phyloP scores from a whole-genome alignment of 2,797 vertebrate genomes.

The Poecilia velifera region DNA sequence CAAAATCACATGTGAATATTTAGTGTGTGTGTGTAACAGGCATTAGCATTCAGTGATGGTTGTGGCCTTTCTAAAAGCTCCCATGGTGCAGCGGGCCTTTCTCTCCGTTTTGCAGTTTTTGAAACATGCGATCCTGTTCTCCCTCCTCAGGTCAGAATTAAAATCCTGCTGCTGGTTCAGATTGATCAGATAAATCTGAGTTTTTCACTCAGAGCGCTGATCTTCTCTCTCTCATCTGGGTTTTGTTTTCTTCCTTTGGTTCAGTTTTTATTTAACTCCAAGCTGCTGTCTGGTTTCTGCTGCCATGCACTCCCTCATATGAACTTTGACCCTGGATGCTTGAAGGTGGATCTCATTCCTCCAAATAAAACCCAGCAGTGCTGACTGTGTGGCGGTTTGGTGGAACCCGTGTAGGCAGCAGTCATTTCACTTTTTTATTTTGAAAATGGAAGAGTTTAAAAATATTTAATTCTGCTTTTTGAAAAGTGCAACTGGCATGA shows the following conservation, averaged over 20 bases:
- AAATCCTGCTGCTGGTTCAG: slow-evolving; percentile 70
- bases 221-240: slow-evolving; percentile 29
- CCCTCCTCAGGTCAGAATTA: slow-evolving; percentile 69
- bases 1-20: slow-evolving; percentile 16
- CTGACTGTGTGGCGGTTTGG: neutral
- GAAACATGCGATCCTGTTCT: slow-evolving; percentile 47
- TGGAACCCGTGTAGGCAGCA: neutral
- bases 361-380: neutral
- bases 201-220: slow-evolving; percentile 55
- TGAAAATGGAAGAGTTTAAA: neutral
- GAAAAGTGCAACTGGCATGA: neutral
- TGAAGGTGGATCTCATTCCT: neutral
- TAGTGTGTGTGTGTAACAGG: slow-evolving; percentile 37
- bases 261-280: slow-evolving; percentile 1
- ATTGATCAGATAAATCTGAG: slow-evolving; percentile 77
- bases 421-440: neutral
- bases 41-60: slow-evolving; percentile 69
- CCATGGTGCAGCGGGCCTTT: slow-evolving; percentile 37
- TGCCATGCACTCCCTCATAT: neutral
- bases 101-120: slow-evolving; percentile 20
- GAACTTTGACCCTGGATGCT: neutral
- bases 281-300: slow-evolving; percentile 2
- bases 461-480: slow-evolving; percentile 8
- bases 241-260: slow-evolving; percentile 30
- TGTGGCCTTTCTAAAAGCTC: slow-evolving; percentile 55